phyloP scores from a whole-genome alignment of 2,888 invertebrate species.

The Ectemnius continuus region DNA sequence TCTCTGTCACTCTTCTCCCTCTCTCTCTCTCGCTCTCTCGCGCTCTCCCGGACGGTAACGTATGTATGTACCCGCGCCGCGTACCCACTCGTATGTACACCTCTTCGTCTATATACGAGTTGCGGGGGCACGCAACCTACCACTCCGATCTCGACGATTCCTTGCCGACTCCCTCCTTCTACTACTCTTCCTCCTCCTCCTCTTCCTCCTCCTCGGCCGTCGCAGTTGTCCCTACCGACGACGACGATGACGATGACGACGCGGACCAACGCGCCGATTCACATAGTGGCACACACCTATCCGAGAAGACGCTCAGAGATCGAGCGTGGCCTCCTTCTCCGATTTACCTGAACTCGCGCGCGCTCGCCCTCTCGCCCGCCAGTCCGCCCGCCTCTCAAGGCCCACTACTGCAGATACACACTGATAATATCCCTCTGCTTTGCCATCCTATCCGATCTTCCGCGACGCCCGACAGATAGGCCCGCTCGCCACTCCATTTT shows the following conservation, averaged over 20 bases:
- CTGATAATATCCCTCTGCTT: background rate
- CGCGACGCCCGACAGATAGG: background rate
- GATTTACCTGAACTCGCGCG: background rate
- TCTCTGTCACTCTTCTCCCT: background rate
- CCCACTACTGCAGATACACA: background rate
- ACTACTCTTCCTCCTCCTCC: background rate
- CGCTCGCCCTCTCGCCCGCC: background rate
- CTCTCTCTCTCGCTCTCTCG: background rate
- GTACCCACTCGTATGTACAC: background rate
- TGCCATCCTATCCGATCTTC: conserved; percentile 6
- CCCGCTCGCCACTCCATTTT: background rate
- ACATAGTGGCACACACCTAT: no score
- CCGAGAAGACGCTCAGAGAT: background rate
- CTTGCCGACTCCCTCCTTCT: background rate
- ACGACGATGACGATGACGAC: no score
- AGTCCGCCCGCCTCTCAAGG: background rate
- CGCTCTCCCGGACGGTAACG: background rate
- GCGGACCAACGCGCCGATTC: no score
- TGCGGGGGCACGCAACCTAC: background rate
- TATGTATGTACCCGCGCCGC: background rate
- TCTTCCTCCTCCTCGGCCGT: background rate
- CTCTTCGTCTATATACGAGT: background rate
- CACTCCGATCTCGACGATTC: background rate
- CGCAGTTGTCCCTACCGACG: no score
- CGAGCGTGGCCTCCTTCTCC: no score